Base-by-base conservation (phyloP, 2,888 invertebrate genomes). In the Mimas tiliae region DNA sequence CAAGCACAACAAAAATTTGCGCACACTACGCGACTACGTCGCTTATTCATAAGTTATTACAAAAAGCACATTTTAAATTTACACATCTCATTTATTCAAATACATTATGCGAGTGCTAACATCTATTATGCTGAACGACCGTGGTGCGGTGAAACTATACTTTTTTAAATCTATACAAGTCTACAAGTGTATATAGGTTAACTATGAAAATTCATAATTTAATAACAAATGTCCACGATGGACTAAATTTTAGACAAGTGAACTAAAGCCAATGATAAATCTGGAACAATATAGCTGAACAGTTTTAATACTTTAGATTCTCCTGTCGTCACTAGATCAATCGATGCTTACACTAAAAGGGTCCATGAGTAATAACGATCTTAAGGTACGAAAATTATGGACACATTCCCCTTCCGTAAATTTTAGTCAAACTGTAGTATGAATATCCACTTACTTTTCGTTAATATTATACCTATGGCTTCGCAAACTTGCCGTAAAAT, bases 21-120 rank as follows among this genome's bases (percentile, higher is more conserved):
- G 34, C 55, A 12, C 52, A 27, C 52, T 52, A 27, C 27, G 53
- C 53, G 33, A 53, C 8, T 33, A 52, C 52, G 33, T 53, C 33
- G 53, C 33, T n/a, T 53, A 33, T 53, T 21, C 33, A 8, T 33
- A 33, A 55, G 9, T 34, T 16, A n/a, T 55, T 16, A 55, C 55
- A 55, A 8, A 55, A n/a, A 55, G 12, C 33, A 34, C 53, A 53
- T 14, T 11, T 16, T 16, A 11, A 55, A 38, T 55, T 55, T 55
- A 55, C 34, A 16, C 34, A 16, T 34, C n/a, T n/a, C 33, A 16
- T 16, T 16, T 38, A 4, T 9, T 38, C 38, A 16, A 9, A n/a
- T 34, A 16, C 4, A 16, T 38, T 9, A 38, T 11, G n/a, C n/a
- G 9, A 48, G 48, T 50, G 19, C 3, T 19, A 50, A 19, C 34